A percentile compares a stretch with the other conserved stretches of the same genome.
These are phyloP conservation scores for Tamandua tetradactyla DNA, from an alignment of 2,797 vertebrate genomes.

Conservation along the genomic window DNA sequence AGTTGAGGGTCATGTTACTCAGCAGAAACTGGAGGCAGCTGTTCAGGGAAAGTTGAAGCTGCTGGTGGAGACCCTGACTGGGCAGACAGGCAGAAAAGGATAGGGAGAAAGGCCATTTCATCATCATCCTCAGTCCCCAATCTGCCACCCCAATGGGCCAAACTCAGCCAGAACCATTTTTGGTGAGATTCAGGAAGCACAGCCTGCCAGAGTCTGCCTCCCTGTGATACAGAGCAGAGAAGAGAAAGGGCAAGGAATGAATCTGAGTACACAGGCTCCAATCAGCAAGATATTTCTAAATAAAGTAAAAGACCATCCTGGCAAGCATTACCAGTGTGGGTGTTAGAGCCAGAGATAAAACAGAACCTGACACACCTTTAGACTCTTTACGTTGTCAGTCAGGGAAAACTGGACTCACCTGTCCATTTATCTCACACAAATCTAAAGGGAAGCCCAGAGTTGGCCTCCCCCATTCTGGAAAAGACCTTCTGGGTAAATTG, in stretches of 20 bases:
- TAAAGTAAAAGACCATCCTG: conserved; percentile 28
- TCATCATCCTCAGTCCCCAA: accelerated
- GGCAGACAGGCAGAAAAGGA: neutral
- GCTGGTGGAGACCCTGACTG: neutral
- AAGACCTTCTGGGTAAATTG: accelerated
- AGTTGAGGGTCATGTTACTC: neutral
- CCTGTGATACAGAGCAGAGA: conserved; percentile 8
- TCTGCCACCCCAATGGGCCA: neutral
- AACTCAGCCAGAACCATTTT: neutral
- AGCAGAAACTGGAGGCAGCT: neutral
- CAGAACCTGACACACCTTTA: neutral
- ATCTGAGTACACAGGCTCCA: neutral
- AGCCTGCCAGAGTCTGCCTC: neutral
- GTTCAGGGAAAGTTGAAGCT: neutral
- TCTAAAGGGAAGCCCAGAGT: neutral
- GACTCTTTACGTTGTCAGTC: neutral
- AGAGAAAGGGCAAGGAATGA: neutral
- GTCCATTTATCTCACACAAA: neutral
- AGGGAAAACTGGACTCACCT: neutral
- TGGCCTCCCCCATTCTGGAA: neutral
- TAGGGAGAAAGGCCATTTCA: neutral
- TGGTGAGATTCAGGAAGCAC: neutral
- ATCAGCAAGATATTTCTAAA: conserved; percentile 17
- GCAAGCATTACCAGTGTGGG: neutral
- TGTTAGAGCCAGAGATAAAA: conserved; percentile 22